These are phyloP conservation scores for Drosophila carrolli DNA, from an alignment of 1,140 invertebrate species.

Conservation along the genomic window DNA sequence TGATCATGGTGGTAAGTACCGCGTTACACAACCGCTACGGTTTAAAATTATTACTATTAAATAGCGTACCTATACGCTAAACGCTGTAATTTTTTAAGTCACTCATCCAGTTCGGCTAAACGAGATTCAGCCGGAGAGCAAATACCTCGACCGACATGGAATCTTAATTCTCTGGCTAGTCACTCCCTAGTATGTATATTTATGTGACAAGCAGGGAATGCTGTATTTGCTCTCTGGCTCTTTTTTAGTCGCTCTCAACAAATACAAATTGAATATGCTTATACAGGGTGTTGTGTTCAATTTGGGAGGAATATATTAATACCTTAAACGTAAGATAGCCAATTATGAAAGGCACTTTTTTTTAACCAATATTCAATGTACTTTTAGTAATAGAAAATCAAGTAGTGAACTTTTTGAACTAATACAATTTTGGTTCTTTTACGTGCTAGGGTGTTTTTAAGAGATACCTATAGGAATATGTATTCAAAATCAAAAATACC, in stretches of 20 bases:
- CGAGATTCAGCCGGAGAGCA: constrained; percentile 25
- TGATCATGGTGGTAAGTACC: constrained; percentile 74
- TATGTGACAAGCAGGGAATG: constrained; percentile 4
- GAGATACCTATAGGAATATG: too few species aligned
- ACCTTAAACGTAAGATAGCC: not conserved
- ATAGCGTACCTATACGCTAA: constrained; percentile 14
- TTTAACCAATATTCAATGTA: too few species aligned
- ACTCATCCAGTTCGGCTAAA: constrained; percentile 18
- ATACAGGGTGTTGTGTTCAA: constrained; percentile 53
- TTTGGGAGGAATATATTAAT: not conserved
- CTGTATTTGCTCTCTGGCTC: constrained; percentile 31
- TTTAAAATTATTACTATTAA: not conserved
- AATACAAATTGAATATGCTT: constrained; percentile 14
- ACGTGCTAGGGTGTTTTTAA: too few species aligned
- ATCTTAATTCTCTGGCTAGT: constrained; percentile 39
- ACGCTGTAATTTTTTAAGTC: constrained; percentile 19
- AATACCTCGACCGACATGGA: constrained; percentile 23
- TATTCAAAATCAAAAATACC: too few species aligned
- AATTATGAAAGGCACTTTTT: not conserved
- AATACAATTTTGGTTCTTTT: too few species aligned
- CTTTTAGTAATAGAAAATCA: too few species aligned
- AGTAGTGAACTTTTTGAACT: too few species aligned
- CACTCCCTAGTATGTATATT: constrained; percentile 15
- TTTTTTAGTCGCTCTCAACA: constrained; percentile 39
- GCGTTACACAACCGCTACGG: constrained; percentile 1